Evolutionary conservation across 2,888 invertebrate genomes (phyloP), one percentile per base, ranked within the genome.

Genomic region (Agapetus fuscipes): DNA sequence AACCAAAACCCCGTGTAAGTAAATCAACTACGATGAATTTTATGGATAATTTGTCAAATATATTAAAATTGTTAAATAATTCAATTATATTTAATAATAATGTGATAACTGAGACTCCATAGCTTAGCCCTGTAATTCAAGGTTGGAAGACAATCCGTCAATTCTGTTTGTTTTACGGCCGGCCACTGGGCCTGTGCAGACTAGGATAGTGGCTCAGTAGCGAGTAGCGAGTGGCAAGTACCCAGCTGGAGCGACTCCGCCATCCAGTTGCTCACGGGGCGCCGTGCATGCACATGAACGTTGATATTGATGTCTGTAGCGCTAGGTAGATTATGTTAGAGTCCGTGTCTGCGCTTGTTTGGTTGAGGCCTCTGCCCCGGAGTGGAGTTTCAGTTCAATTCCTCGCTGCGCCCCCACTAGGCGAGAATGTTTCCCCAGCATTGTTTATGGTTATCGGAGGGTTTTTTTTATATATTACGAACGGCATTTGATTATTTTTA

Each of bases 61-160:
- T 70, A 69, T 67, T 66, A 67, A 41, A 41, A 36, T 69, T 69
- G 69, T 70, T 70, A 70, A 67, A 66, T 68, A 64, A 63, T 66
- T 67, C 62, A 68, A 66, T 61, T 67, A 66, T 69, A 67, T 66
- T 43, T 39, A 43, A 43, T 38, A 34, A 62, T 54, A 57, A 58
- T 46, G 56, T 58, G 57, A 60, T 59, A 56, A 62, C 63, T 63
- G 57, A 43, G 39, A 37, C 37, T 37, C 38, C 38, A 25, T 34
- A 33, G 41, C 34, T 29, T 14, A 35, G 34, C 37, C 34, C 37
- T 31, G 17, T 30, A 29, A 29, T 39, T 16, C 14, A 30, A 34
- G 39, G 37, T 37, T 41, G 40, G 33, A 27, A 34, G 41, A 37
- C 41, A 37, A 37, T 41, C n/a, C 33, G 40, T 33, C 31, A 28